A percentile compares a stretch with the other conserved stretches of the same genome.
Conservation (phyloP, 2,113 vertebrate species). For the Furnarius figulus region DNA sequence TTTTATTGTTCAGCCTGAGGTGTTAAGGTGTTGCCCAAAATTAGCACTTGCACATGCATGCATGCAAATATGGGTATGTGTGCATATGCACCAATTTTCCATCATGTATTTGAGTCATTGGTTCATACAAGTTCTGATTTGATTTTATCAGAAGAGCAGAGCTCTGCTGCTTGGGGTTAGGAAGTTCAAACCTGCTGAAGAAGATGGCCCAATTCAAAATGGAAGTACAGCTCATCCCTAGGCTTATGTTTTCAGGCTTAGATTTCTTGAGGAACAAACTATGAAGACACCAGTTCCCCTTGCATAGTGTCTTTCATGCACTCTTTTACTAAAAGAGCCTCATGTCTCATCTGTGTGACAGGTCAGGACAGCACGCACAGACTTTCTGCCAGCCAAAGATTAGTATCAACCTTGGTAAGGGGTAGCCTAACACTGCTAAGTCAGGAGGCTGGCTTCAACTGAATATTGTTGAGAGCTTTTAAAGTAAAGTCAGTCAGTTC, state of each 20-base stretch:
- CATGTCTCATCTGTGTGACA: neutral
- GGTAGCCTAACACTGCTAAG: neutral
- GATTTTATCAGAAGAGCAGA: neutral
- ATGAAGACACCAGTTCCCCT: rapidly evolving
- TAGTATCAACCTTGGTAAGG: neutral
- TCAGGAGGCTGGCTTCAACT: neutral
- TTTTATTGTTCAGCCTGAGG: neutral
- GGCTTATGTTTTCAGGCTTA: neutral
- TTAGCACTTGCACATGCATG: neutral
- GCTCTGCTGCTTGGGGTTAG: neutral
- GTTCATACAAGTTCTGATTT: neutral
- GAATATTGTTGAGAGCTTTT: neutral
- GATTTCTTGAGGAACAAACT: neutral
- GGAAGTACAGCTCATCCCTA: neutral
- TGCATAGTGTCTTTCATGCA: neutral
- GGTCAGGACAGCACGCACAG: neutral
- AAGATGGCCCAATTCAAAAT: neutral
- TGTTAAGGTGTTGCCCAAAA: neutral
- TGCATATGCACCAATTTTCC: neutral
- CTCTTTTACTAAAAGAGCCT: neutral
- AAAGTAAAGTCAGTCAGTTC: neutral
- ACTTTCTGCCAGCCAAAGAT: neutral
- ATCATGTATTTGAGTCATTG: rapidly evolving
- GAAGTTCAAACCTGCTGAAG: rapidly evolving
- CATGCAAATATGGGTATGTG: rapidly evolving